A percentile compares a stretch with the other conserved stretches of the same genome.
These are phyloP conservation scores for Drosophila nigromelanica DNA, from an alignment of 1,140 invertebrate genomes.

Conservation along the genomic window DNA sequence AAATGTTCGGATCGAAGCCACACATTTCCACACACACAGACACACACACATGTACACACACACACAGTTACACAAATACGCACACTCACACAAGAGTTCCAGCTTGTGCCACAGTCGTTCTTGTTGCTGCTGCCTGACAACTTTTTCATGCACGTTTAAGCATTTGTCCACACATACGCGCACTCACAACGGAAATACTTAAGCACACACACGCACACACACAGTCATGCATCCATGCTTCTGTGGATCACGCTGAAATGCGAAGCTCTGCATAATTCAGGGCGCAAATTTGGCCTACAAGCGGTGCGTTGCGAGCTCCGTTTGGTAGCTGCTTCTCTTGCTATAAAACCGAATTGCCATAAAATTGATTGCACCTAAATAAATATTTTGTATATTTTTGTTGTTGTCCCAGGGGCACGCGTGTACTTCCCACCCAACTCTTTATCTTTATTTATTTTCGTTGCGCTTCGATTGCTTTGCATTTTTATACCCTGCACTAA, in stretches of 20 bases:
- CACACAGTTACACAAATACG: too few relatives aligned
- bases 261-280: slow-evolving; percentile 65
- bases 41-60: not conserved
- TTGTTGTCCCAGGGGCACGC: not conserved
- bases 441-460: slow-evolving; percentile 44
- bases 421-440: slow-evolving; percentile 31
- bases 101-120: slow-evolving; percentile 24
- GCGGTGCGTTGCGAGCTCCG: slow-evolving; percentile 9
- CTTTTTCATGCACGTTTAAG: slow-evolving; percentile 71
- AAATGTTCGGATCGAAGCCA: slow-evolving; percentile 57
- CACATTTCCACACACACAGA: slow-evolving; percentile 12
- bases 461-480: slow-evolving; percentile 42
- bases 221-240: not conserved
- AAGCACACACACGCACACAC: slow-evolving; percentile 16
- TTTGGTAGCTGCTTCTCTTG: slow-evolving; percentile 27
- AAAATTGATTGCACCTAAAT: slow-evolving; percentile 78
- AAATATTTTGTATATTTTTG: slow-evolving; percentile 56
- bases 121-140: slow-evolving; percentile 38
- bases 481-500: slow-evolving; percentile 33
- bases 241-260: slow-evolving; percentile 16
- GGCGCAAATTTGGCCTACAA: slow-evolving; percentile 42
- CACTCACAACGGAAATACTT: slow-evolving; percentile 34
- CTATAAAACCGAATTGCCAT: slow-evolving; percentile 66
- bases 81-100: slow-evolving; percentile 22
- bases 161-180: slow-evolving; percentile 40